phyloP scores from a whole-genome alignment of 2,888 invertebrate species.

The Cordylochernes scorpioides region DNA sequence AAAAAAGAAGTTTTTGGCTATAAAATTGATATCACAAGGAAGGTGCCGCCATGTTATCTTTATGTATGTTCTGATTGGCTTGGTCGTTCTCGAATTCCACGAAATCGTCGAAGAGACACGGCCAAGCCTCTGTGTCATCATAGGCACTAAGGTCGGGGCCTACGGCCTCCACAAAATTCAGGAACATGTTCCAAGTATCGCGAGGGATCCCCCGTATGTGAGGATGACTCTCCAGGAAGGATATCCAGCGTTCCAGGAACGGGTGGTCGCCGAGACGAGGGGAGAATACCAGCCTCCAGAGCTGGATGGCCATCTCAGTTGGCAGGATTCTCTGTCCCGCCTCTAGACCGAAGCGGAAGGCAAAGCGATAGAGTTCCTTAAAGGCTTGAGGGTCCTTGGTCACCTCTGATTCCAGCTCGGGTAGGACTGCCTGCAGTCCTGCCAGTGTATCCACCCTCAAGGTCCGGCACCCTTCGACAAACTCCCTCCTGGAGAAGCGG shows the following conservation, averaged over 20 bases:
- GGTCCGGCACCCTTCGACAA: slow-evolving; percentile 38
- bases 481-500: slow-evolving; percentile 61
- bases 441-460: slow-evolving; percentile 19
- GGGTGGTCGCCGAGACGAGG: slow-evolving; percentile 59
- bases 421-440: slow-evolving; percentile 31
- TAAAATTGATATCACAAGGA: too few relatives aligned
- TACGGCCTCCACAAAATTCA: slow-evolving; percentile 75
- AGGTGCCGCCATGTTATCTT: too few relatives aligned
- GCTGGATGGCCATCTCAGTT: slow-evolving; percentile 59
- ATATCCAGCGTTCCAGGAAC: slow-evolving; percentile 56
- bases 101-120: slow-evolving; percentile 87
- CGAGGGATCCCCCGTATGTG: slow-evolving; percentile 55
- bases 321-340: slow-evolving; percentile 63
- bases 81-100: slow-evolving; percentile 85
- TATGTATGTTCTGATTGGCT: slow-evolving; percentile 45
- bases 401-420: slow-evolving; percentile 52
- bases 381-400: slow-evolving; percentile 50
- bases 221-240: slow-evolving; percentile 53
- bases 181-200: slow-evolving; percentile 94
- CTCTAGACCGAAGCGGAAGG: slow-evolving; percentile 78
- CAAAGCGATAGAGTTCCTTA: slow-evolving; percentile 56
- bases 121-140: slow-evolving; percentile 91
- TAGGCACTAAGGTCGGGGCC: slow-evolving; percentile 71
- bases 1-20: too few relatives aligned
- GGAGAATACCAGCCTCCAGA: slow-evolving; percentile 78